Base-by-base conservation (phyloP, 2,113 vertebrate genomes). In the Chionodraco myersi region DNA sequence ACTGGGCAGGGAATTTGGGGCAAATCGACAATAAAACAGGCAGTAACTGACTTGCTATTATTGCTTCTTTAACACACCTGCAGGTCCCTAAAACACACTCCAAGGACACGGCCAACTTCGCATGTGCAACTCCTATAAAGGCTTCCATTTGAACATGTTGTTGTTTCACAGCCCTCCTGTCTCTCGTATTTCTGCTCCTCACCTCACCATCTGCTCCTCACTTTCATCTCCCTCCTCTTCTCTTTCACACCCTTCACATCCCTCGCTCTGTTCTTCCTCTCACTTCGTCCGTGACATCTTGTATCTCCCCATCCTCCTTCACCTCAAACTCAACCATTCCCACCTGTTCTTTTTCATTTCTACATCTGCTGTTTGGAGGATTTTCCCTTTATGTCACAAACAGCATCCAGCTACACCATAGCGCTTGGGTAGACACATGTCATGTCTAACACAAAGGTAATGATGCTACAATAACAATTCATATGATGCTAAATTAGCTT, bases 231-330 rank as follows among this genome's bases (percentile, higher is more conserved):
- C 34, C 57, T 36, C 56, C 30, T 23, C 49, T 12, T n/a, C 62
- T 69, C 57, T 71, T 45, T 72, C n/a, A 18, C 79, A 34, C 48
- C 53, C 53, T 6, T 41, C 49, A 44, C 64, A 5, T 66, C 69
- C 26, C 73, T 53, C 16, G 10, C 36, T 59, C 8, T 16, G 34
- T 18, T 23, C 59, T 34, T 51, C 45, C 51, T 16, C 53, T 23
- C 48, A 26, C 84, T 12, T 44, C 14, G 0, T 62, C 73, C 49
- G 30, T 62, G 9, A 90, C 71, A 66, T 82, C 52, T 72, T 82
- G 56, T 36, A 68, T 75, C 44, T 13, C 6, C 30, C 53, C 10
- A 18, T 8, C 41, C 18, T 52, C 7, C 2, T 4, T 23, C 56
- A 34, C 13, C 26, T 49, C 23, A 10, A 7, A 61, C 45, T 44